Evolutionary conservation across 2,113 vertebrate species (phyloP), one percentile per base, ranked within the genome.

Genomic region (Scytalopus superciliaris): DNA sequence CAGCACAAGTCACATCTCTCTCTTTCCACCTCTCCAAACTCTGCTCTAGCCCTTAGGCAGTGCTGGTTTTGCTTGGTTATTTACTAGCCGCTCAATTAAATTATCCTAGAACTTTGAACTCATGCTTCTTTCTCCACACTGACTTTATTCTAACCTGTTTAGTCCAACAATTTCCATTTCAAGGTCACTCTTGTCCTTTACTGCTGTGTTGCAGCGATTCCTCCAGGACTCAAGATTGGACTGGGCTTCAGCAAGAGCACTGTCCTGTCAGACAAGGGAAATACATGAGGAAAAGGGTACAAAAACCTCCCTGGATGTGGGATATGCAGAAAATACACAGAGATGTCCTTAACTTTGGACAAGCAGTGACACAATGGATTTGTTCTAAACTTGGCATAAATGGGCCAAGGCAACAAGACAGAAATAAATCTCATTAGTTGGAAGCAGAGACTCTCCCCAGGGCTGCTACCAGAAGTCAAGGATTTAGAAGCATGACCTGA

Each of bases 221-320:
- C 98, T 98, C 99, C 99, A 99, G 59, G 95, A 98, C 39, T 99
- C 99, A 4, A 98, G 95, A 16, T 97, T 97, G 30, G 97, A 96
- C 77, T 98, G 90, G 1, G 98, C 97, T 30, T 99, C 98, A 12
- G 97, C 80, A 33, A 99, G 56, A 25, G 98, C 97, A 25, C 90
- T 97, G 77, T 99, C 99, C 99, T 99, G 75, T 73, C 60, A 79
- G 75, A 75, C 35, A 66, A 15, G 27, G 55, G 25, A 64, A 73
- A 56, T 3, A 14, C 4, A 37, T 15, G 53, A 89, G 53, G 45
- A 89, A 49, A 82, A 80, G 13, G 59, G 17, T 18, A 52, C 77
- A 73, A 47, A 70, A 78, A 18, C 1, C 11, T 27, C 53, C 52
- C 25, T 74, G 53, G 19, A 66, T 11, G 27, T 11, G 23, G 82